These are phyloP conservation scores for Halcyon malimbica DNA, from an alignment of 2,113 vertebrate species.

Conservation along the genomic window DNA sequence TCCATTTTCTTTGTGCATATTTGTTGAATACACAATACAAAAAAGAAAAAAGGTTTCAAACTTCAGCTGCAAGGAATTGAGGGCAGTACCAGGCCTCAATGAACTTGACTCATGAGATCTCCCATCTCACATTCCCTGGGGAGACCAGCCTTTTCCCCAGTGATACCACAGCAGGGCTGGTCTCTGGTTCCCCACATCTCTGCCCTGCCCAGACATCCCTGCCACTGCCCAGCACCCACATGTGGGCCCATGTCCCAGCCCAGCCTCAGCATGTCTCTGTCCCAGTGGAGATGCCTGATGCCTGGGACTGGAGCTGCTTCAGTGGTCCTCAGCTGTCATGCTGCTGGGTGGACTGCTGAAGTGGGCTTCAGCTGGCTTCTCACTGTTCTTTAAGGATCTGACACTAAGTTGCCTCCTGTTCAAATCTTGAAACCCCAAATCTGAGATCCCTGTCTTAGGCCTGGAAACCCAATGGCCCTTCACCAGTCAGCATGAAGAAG, in stretches of 20 bases:
- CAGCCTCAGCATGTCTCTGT: not conserved
- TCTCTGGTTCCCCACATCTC: not conserved
- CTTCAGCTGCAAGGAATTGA: not conserved
- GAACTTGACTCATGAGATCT: not conserved
- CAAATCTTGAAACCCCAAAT: not conserved
- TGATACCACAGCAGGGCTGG: rapidly evolving
- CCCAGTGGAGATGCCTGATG: rapidly evolving
- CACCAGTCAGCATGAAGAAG: not conserved
- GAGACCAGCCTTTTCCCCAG: not conserved
- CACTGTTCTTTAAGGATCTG: not conserved
- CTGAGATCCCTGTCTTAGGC: not conserved
- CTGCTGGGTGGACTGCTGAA: rapidly evolving
- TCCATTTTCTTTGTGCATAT: not conserved
- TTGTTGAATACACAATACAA: not conserved
- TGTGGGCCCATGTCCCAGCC: rapidly evolving
- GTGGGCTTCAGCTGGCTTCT: rapidly evolving
- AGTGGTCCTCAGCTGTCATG: not conserved
- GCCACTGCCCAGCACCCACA: not conserved
- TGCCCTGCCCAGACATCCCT: not conserved
- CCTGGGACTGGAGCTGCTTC: not conserved
- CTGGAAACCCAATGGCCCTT: not conserved
- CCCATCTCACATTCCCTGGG: rapidly evolving
- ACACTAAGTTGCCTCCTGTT: not conserved
- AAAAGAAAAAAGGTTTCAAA: not conserved
- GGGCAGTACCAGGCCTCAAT: not conserved